Evolutionary conservation across 2,888 invertebrate genomes (phyloP).

Genomic region (Nomada lathburiana): DNA sequence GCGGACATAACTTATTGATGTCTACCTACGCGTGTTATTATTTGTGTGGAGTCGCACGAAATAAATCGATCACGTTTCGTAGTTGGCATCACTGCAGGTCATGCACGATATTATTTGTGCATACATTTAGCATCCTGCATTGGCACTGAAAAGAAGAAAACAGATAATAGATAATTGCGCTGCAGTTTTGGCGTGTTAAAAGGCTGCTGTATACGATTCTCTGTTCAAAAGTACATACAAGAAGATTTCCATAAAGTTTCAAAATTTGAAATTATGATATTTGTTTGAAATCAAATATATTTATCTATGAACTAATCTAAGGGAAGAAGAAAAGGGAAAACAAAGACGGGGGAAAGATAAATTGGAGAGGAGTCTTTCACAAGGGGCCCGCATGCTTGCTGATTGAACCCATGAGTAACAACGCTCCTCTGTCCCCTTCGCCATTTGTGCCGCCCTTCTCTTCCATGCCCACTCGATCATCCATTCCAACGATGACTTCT

Average conservation of each 20-base stretch:
- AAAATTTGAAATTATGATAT: neutral
- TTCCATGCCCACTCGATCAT: constrained; percentile 66
- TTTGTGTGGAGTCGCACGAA: constrained; percentile 43
- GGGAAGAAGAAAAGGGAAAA: constrained; percentile 5
- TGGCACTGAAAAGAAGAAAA: neutral
- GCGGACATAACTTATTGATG: constrained; percentile 56
- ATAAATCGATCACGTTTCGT: constrained; percentile 10
- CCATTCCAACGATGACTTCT: constrained; percentile 80
- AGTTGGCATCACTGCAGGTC: neutral
- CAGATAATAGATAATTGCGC: neutral
- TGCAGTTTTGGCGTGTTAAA: neutral
- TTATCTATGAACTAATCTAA: neutral
- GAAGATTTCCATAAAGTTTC: neutral
- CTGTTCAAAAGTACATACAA: neutral
- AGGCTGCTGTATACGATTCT: neutral
- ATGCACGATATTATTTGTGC: neutral
- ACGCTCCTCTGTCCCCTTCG: constrained; percentile 54
- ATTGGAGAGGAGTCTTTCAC: constrained; percentile 60
- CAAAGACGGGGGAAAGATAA: constrained; percentile 38
- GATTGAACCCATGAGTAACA: constrained; percentile 76
- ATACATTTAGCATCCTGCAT: neutral
- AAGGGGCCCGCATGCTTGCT: constrained; percentile 73
- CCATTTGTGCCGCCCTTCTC: constrained; percentile 46
- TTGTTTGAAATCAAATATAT: neutral
- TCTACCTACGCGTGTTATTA: constrained; percentile 46